Evolutionary conservation across 2,113 vertebrate species (phyloP).

Genomic region (Etia nguti): DNA sequence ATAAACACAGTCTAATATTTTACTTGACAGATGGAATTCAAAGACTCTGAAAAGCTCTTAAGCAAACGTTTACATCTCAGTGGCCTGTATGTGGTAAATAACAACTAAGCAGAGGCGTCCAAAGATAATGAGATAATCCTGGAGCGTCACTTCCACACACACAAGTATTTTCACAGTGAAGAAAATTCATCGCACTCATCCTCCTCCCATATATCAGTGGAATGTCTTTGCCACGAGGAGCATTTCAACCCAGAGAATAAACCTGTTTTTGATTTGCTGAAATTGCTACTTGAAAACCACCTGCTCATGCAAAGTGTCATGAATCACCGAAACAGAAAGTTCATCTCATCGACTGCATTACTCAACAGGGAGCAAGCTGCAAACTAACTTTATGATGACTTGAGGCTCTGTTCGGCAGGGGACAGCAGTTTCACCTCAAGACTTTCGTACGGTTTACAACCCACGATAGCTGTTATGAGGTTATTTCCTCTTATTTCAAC

Average conservation of each 20-base stretch:
- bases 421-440: constrained; percentile 1
- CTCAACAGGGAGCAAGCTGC: neutral
- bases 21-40: constrained; percentile 15
- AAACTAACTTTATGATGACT: neutral
- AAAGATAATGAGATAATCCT: neutral
- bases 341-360: neutral
- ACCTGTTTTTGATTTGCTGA: neutral
- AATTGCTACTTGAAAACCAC: constrained; percentile 34
- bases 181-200: neutral
- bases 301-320: neutral
- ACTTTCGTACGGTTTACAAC: constrained; percentile 15
- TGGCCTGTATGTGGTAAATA: neutral
- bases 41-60: neutral
- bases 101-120: constrained; percentile 1
- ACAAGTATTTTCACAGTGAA: neutral
- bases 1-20: constrained; percentile 1
- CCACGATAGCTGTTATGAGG: neutral
- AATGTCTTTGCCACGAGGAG: neutral
- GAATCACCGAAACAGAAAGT: constrained; percentile 11
- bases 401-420: neutral
- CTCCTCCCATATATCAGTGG: neutral
- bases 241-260: neutral
- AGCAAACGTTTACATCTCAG: constrained; percentile 47
- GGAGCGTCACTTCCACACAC: neutral
- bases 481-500: constrained; percentile 4